These are phyloP conservation scores for Laspeyria flexula DNA, from an alignment of 2,888 invertebrate genomes.

Conservation along the genomic window DNA sequence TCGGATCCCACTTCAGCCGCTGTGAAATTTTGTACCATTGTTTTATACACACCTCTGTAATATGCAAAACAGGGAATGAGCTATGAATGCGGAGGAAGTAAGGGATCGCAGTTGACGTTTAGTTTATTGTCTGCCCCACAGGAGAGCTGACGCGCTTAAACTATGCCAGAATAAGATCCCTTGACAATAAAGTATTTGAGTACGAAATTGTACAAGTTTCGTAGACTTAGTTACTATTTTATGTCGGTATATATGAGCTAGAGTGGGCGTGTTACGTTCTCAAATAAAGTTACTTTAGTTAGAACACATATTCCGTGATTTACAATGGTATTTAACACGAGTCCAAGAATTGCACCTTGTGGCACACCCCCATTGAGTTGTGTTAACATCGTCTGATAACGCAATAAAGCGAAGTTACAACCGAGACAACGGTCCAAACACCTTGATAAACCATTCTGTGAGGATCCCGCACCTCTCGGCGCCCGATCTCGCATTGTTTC, in stretches of 20 bases:
- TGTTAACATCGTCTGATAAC: conserved; percentile 45
- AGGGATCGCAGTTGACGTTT: conserved; percentile 3
- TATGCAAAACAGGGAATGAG: conserved; percentile 33
- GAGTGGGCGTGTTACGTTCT: neutral
- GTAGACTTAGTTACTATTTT: neutral
- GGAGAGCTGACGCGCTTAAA: conserved; percentile 1
- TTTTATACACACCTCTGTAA: conserved; percentile 24
- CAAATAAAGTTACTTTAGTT: neutral
- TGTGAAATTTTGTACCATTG: conserved; percentile 31
- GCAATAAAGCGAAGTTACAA: conserved; percentile 45
- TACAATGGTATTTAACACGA: too few relatives aligned
- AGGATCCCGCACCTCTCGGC: conserved; percentile 29
- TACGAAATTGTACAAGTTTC: conserved; percentile 1
- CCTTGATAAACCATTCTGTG: conserved; percentile 46
- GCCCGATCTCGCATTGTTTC: conserved; percentile 42
- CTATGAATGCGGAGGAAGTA: conserved; percentile 15
- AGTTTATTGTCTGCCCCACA: conserved; percentile 5
- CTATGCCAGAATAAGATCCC: conserved; percentile 1
- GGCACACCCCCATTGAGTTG: conserved; percentile 35
- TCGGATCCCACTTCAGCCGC: conserved; percentile 23
- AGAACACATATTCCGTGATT: neutral
- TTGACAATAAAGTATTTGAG: conserved; percentile 1
- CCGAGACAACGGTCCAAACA: conserved; percentile 40
- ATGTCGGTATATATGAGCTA: neutral
- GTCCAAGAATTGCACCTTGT: conserved; percentile 45